These are phyloP conservation scores for Bostrychus sinensis DNA, from an alignment of 2,113 vertebrate genomes.

Conservation along the genomic window DNA sequence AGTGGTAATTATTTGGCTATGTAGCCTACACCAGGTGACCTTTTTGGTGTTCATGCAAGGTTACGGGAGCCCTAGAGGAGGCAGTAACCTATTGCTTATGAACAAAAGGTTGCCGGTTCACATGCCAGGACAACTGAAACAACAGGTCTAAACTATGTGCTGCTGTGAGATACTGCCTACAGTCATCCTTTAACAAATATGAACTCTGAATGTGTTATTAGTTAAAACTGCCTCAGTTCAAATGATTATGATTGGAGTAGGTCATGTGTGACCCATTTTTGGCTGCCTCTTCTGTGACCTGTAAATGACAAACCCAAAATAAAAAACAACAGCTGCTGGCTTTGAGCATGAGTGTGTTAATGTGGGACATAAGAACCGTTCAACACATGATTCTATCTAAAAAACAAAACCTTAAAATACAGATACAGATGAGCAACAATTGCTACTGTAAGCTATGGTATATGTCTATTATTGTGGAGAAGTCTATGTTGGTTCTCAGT, in stretches of 20 bases:
- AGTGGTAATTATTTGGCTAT: slow-evolving; percentile 55
- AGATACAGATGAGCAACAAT: too few relatives aligned
- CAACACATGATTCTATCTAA: too few relatives aligned
- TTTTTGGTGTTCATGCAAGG: slow-evolving; percentile 54
- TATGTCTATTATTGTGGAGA: too few relatives aligned
- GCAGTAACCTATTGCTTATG: slow-evolving; percentile 47
- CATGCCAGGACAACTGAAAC: slow-evolving; percentile 46
- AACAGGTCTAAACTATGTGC: not conserved
- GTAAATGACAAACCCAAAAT: slow-evolving; percentile 60
- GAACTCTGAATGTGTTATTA: slow-evolving; percentile 11
- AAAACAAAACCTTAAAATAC: too few relatives aligned
- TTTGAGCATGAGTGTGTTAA: slow-evolving; percentile 16
- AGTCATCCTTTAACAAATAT: slow-evolving; percentile 3
- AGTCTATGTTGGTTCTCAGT: too few relatives aligned
- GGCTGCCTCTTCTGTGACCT: slow-evolving; percentile 51
- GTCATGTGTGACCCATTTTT: slow-evolving; percentile 51
- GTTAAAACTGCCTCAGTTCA: slow-evolving; percentile 2
- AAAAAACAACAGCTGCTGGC: slow-evolving; percentile 51
- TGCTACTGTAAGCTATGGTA: too few relatives aligned
- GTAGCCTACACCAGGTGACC: slow-evolving; percentile 59
- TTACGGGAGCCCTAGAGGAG: slow-evolving; percentile 58
- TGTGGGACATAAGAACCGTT: not conserved
- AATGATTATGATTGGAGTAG: slow-evolving; percentile 15
- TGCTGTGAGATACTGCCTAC: not conserved
- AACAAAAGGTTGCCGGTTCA: slow-evolving; percentile 59